Percentiles rank a stretch among this genome's conserved stretches.
These are phyloP conservation scores for Lucilia sericata DNA, from an alignment of 1,140 invertebrate genomes.

Conservation along the genomic window DNA sequence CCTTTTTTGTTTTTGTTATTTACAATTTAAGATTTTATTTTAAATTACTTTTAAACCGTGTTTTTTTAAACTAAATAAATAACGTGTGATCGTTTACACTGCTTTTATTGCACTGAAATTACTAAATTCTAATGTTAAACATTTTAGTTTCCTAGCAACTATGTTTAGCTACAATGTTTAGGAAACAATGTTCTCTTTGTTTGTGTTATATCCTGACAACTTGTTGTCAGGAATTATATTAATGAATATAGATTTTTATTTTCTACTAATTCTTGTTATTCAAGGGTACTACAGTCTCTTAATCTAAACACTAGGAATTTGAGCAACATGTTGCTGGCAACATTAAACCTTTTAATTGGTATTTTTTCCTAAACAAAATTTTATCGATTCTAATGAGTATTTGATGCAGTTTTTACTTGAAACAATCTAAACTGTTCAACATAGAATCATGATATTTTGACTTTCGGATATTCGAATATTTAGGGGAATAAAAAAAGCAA, in stretches of 20 bases:
- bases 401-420: no score
- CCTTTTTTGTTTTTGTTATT: not conserved
- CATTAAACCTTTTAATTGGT: not conserved
- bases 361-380: not conserved
- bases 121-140: not conserved
- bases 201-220: no score
- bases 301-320: not conserved
- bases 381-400: no score
- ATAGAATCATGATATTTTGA: no score
- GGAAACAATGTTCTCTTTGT: no score
- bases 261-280: not conserved
- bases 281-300: not conserved
- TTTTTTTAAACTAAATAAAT: not conserved
- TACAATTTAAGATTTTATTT: not conserved
- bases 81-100: conserved; percentile 9
- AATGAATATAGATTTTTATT: no score
- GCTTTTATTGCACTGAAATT: not conserved
- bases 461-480: no score
- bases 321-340: not conserved
- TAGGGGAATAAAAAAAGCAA: no score
- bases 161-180: no score
- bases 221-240: no score
- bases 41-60: not conserved
- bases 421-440: no score
- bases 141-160: not conserved